Evolutionary conservation across 2,888 invertebrate species (phyloP).

Genomic region (Polydesmus complanatus): DNA sequence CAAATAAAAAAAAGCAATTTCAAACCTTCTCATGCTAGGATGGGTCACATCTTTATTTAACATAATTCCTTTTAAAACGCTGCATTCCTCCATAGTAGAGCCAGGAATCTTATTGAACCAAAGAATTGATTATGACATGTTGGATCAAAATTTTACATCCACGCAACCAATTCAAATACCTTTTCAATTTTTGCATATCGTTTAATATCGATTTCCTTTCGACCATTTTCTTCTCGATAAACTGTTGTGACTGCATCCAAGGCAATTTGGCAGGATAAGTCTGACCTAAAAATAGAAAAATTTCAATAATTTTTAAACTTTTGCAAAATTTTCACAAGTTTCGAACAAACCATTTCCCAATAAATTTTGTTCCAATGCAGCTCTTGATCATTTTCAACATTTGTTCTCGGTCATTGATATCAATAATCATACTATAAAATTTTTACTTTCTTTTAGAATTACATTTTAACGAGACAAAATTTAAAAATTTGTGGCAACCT

Average conservation of each 20-base stretch:
- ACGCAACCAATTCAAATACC: no score
- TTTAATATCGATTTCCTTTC: constrained; percentile 93
- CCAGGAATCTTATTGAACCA: constrained; percentile 60
- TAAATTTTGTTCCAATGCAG: constrained; percentile 94
- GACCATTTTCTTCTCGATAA: constrained; percentile 69
- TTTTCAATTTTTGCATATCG: constrained; percentile 82
- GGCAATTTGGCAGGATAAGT: constrained; percentile 88
- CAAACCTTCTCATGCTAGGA: constrained; percentile 74
- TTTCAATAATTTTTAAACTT: background rate
- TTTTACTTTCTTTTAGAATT: constrained; percentile 7
- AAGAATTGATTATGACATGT: constrained; percentile 6
- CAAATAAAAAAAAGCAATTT: background rate
- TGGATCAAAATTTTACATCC: constrained; percentile 1
- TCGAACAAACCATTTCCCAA: constrained; percentile 63
- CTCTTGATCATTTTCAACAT: constrained; percentile 75
- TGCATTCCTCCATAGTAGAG: constrained; percentile 84
- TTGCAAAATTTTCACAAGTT: background rate
- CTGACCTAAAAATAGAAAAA: constrained; percentile 39
- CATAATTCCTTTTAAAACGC: constrained; percentile 88
- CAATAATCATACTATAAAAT: constrained; percentile 42
- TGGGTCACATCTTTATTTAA: constrained; percentile 98
- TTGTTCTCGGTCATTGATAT: constrained; percentile 63
- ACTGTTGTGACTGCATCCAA: constrained; percentile 90
- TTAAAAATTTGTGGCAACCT: constrained; percentile 24
- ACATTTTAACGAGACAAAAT: background rate